These are phyloP conservation scores for Eupithecia insigniata DNA, from an alignment of 2,888 invertebrate species.

Conservation along the genomic window DNA sequence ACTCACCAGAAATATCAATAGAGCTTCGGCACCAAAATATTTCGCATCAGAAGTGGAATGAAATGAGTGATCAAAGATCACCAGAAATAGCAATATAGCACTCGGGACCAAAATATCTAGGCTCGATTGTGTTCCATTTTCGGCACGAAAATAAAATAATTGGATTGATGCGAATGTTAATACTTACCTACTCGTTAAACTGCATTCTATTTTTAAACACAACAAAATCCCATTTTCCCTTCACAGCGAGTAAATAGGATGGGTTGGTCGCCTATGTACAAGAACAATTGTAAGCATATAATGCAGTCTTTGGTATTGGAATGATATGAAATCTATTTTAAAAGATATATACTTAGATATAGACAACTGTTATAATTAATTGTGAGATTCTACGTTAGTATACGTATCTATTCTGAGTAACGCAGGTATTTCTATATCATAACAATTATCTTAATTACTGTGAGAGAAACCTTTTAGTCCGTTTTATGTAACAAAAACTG, in stretches of 20 bases:
- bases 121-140: not conserved
- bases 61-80: not conserved
- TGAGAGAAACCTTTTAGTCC: not conserved
- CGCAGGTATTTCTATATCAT: not conserved
- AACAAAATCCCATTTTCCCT: not conserved
- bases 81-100: not conserved
- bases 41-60: constrained; percentile 4
- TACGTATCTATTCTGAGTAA: not conserved
- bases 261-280: too few species aligned
- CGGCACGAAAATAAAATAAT: not conserved
- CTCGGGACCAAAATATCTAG: too few species aligned
- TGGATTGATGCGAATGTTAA: not conserved
- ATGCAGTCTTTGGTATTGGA: not conserved
- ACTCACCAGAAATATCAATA: not conserved
- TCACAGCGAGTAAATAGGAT: not conserved
- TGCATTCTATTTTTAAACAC: not conserved
- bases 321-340: not conserved
- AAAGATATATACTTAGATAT: not conserved
- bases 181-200: too few species aligned
- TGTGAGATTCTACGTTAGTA: not conserved
- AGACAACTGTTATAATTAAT: not conserved
- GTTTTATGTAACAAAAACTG: not conserved
- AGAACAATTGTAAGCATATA: not conserved
- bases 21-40: too few species aligned
- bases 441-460: not conserved